Evolutionary conservation across 2,888 invertebrate genomes (phyloP).

Genomic region (Pseudococcus jackbeardsleyi): DNA sequence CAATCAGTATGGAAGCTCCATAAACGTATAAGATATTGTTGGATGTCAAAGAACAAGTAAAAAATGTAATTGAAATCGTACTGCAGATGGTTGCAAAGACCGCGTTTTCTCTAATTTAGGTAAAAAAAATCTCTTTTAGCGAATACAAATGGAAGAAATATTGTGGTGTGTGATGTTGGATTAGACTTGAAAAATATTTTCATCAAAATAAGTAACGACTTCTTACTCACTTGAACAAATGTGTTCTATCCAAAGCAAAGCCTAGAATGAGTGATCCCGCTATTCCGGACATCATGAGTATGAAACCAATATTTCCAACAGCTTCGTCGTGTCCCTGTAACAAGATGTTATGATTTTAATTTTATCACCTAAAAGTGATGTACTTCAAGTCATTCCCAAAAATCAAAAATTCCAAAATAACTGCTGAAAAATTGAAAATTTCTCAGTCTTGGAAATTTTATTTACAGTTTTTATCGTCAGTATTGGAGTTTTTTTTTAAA

Average conservation of each 20-base stretch:
- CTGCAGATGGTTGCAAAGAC: background rate
- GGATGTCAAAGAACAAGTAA: background rate
- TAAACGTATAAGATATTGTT: slow-evolving; percentile 28
- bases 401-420: too few species aligned
- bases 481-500: too few species aligned
- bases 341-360: background rate
- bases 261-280: slow-evolving; percentile 93
- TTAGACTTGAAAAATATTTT: too few species aligned
- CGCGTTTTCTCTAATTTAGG: slow-evolving; percentile 43
- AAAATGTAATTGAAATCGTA: background rate
- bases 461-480: too few species aligned
- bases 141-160: too few species aligned
- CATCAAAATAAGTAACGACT: too few species aligned
- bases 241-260: slow-evolving; percentile 90
- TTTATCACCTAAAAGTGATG: too few species aligned
- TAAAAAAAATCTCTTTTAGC: too few species aligned
- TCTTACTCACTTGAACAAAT: slow-evolving; percentile 81
- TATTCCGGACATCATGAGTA: slow-evolving; percentile 94
- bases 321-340: slow-evolving; percentile 78
- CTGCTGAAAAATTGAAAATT: too few species aligned
- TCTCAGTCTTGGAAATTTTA: too few species aligned
- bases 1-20: background rate
- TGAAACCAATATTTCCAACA: slow-evolving; percentile 91
- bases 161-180: too few species aligned
- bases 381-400: too few species aligned